phyloP scores from a whole-genome alignment of 1,140 invertebrate species.

The Drosophila littoralis region DNA sequence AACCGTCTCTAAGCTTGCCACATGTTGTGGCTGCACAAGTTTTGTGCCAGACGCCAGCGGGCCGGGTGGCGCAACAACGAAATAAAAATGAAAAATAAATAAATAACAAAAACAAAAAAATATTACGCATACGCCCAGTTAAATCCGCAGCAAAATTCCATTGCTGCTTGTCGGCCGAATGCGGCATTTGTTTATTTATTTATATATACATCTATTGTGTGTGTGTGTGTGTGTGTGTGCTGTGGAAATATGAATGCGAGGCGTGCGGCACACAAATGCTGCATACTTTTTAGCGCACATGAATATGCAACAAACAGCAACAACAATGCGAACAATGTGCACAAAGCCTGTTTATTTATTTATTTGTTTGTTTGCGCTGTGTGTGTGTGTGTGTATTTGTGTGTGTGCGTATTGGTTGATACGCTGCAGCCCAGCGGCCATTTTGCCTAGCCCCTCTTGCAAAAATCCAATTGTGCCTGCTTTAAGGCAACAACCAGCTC shows the following conservation, averaged over 20 bases:
- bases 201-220: constrained; percentile 8
- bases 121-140: constrained; percentile 62
- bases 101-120: constrained; percentile 29
- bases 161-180: constrained; percentile 25
- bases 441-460: constrained; percentile 39
- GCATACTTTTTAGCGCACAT: constrained; percentile 41
- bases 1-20: constrained; percentile 54
- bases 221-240: background rate
- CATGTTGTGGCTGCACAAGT: constrained; percentile 65
- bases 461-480: constrained; percentile 59
- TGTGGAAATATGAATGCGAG: constrained; percentile 13
- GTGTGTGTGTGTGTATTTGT: constrained; percentile 4
- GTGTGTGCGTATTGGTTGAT: constrained; percentile 40
- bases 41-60: constrained; percentile 27
- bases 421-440: constrained; percentile 45
- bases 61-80: too few relatives aligned
- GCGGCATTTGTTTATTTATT: constrained; percentile 41
- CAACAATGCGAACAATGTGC: constrained; percentile 21
- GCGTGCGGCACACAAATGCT: constrained; percentile 34
- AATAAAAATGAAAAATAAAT: too few relatives aligned
- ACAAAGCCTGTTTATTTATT: constrained; percentile 43
- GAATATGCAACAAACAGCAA: constrained; percentile 38
- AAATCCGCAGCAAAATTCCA: constrained; percentile 33
- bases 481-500: constrained; percentile 23
- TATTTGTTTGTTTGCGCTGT: constrained; percentile 38